A percentile compares a stretch with the other conserved stretches of the same genome.
These are phyloP conservation scores for Denticeps clupeoides DNA, from an alignment of 2,797 vertebrate genomes.

Conservation along the genomic window DNA sequence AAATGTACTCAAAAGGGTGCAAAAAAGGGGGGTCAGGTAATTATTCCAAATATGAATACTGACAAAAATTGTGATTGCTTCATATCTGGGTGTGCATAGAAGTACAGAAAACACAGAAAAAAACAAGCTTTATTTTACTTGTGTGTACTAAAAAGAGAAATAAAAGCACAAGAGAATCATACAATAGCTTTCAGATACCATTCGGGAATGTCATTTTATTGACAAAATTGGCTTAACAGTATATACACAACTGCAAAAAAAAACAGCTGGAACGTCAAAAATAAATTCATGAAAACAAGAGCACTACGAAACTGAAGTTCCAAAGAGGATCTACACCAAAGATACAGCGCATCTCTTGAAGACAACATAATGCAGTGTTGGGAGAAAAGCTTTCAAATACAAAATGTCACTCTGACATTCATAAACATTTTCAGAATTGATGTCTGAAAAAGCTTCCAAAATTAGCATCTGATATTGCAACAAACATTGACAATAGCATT, in stretches of 20 bases:
- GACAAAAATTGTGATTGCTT: too few species aligned
- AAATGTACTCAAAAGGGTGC: too few species aligned
- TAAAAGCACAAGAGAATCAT: slow-evolving; percentile 33
- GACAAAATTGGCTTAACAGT: slow-evolving; percentile 75
- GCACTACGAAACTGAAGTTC: slow-evolving; percentile 24
- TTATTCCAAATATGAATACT: too few species aligned
- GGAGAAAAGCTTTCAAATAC: slow-evolving; percentile 34
- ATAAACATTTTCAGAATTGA: slow-evolving; percentile 1
- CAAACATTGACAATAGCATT: slow-evolving; percentile 32
- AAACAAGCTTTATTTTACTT: slow-evolving; percentile 34
- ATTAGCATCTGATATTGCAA: slow-evolving; percentile 22
- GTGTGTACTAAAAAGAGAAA: slow-evolving; percentile 29
- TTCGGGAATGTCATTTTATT: slow-evolving; percentile 81
- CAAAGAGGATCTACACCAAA: slow-evolving; percentile 33
- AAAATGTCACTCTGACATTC: slow-evolving; percentile 24
- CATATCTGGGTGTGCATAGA: background rate
- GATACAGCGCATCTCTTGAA: slow-evolving; percentile 26
- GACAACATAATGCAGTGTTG: slow-evolving; percentile 25
- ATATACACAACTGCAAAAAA: slow-evolving; percentile 64
- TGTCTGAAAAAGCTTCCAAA: slow-evolving; percentile 1
- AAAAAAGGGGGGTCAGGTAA: too few species aligned
- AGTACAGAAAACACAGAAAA: background rate
- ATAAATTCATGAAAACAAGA: slow-evolving; percentile 38
- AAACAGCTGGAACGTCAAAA: slow-evolving; percentile 44
- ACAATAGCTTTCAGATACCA: slow-evolving; percentile 33